Base-by-base conservation (phyloP, 1,140 invertebrate species). In the Drosophila oshimai region DNA sequence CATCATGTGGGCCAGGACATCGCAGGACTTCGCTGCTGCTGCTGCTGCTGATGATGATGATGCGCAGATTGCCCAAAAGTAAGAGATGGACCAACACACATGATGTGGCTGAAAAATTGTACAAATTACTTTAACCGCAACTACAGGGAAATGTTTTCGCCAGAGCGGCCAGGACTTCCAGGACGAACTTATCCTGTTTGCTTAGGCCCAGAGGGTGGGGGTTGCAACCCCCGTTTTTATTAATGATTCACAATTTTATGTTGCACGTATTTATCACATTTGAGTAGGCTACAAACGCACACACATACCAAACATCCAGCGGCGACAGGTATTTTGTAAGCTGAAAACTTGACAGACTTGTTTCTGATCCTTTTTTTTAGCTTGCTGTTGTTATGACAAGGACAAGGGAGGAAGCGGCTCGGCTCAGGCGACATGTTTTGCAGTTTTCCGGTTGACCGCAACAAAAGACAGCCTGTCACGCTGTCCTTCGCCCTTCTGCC, bases 391-490 rank as follows among this genome's bases (percentile, higher is more conserved):
- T 86, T 80, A 80, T 89, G 75, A 76, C 74, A 65, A 72, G 60
- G 57, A 81, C 47, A 53, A 57, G 69, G 53, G 57, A 77, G 42
- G 50, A 33, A 72, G 47, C 70, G 58, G 74, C 72, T 53, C 31
- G 41, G 74, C 72, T 53, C 31, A 37, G 81, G 75, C 77, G 87
- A 87, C 81, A 84, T 89, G 87, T 89, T 89, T 84, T 83, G 75
- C 78, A 79, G 83, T 89, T 90, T 90, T 89, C 88, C 83, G 88
- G 88, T 90, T 90, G 88, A 90, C 88, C 88, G 88, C 88, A 90
- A 89, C 88, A 89, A 90, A 90, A 90, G 88, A 90, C 88, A 90
- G 81, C 72, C 78, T 89, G 88, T 88, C 88, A 90, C 87, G 73
- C 72, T 71, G 83, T 15, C 58, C 7, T 55, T 69, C 37, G 20